These are phyloP conservation scores for Chymomyza fuscimana DNA, from an alignment of 2,888 invertebrate species.

Conservation along the genomic window DNA sequence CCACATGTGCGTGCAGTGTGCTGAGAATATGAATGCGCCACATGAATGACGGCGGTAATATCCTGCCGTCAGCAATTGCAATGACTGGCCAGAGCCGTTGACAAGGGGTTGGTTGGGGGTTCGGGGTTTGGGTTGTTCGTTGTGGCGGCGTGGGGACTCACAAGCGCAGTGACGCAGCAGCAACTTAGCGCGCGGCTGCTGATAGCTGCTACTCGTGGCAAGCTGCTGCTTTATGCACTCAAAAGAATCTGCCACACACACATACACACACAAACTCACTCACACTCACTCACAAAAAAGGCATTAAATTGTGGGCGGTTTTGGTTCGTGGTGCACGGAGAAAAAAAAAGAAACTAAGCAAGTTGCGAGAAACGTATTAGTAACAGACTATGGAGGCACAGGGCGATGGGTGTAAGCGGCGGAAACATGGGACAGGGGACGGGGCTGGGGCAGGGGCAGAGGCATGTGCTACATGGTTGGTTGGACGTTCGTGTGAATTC, in stretches of 20 bases:
- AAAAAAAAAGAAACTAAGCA: conserved; percentile 28
- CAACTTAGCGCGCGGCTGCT: conserved; percentile 45
- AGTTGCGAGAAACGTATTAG: conserved; percentile 56
- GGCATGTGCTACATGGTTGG: conserved; percentile 26
- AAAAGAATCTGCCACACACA: conserved; percentile 55
- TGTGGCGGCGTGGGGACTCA: not conserved
- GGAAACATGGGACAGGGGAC: conserved; percentile 2
- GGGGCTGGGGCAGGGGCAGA: conserved; percentile 17
- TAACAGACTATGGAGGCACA: conserved; percentile 74
- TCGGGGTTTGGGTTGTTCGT: not conserved
- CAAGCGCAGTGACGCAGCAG: conserved; percentile 63
- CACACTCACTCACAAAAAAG: not conserved
- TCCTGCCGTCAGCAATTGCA: conserved; percentile 64
- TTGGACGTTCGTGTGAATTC: conserved; percentile 64
- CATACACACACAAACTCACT: not conserved
- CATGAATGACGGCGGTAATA: conserved; percentile 74
- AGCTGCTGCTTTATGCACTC: conserved; percentile 63
- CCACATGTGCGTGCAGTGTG: conserved; percentile 56
- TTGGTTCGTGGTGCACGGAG: conserved; percentile 36
- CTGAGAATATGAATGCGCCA: conserved; percentile 47
- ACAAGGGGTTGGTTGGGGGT: not conserved
- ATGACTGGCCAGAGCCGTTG: conserved; percentile 14
- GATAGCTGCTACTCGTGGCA: conserved; percentile 27
- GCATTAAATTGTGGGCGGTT: conserved; percentile 64
- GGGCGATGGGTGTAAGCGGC: conserved; percentile 43